These are phyloP conservation scores for Pseudopodoces humilis DNA, from an alignment of 2,113 vertebrate species.

Conservation along the genomic window DNA sequence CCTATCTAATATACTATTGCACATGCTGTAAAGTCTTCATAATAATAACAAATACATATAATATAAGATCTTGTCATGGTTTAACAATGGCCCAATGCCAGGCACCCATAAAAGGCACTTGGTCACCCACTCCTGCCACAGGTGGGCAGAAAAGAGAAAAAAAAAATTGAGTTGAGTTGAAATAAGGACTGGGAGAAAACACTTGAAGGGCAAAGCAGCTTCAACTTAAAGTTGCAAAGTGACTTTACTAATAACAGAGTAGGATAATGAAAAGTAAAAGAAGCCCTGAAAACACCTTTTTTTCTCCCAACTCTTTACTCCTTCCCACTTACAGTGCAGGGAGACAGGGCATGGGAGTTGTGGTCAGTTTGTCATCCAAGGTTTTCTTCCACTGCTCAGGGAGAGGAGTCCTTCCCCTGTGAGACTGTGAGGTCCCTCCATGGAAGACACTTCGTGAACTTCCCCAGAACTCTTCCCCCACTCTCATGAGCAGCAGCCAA, in stretches of 20 bases:
- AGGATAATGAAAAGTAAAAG: neutral
- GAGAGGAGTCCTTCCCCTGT: neutral
- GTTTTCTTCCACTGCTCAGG: neutral
- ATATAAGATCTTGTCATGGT: neutral
- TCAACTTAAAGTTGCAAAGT: neutral
- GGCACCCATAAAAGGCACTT: neutral
- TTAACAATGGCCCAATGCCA: neutral
- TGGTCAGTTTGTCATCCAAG: neutral
- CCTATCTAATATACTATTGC: neutral
- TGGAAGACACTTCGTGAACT: neutral
- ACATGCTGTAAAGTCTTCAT: neutral
- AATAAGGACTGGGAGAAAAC: neutral
- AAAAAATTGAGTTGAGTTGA: neutral
- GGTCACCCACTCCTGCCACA: neutral
- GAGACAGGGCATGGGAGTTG: neutral
- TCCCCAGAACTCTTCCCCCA: rapidly evolving
- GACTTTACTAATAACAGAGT: neutral
- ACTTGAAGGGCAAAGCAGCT: neutral
- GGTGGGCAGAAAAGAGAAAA: neutral
- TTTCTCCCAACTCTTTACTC: rapidly evolving
- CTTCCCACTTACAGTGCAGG: rapidly evolving
- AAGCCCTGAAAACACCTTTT: neutral
- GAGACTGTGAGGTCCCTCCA: neutral
- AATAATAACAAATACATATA: neutral
- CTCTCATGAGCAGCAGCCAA: neutral